phyloP scores from a whole-genome alignment of 2,113 vertebrate species.

The Monarcha castaneiventris region DNA sequence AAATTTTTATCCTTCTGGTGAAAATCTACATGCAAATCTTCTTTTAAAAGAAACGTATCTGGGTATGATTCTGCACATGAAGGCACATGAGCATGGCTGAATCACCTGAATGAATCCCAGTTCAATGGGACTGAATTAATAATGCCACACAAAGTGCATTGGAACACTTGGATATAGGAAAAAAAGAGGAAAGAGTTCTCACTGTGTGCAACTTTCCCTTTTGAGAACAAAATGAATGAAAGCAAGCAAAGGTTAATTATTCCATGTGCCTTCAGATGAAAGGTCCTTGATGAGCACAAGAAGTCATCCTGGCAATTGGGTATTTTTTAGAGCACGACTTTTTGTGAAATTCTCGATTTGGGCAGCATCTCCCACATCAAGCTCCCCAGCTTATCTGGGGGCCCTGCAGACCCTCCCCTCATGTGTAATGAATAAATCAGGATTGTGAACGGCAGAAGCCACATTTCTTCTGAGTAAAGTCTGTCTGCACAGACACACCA shows the following conservation, averaged over 20 bases:
- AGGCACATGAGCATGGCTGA: background rate
- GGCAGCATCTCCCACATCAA: background rate
- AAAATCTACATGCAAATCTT: background rate
- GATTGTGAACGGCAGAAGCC: conserved; percentile 1
- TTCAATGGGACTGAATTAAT: background rate
- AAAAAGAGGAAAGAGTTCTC: background rate
- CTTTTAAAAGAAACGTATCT: background rate
- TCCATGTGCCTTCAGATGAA: background rate
- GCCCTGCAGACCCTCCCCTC: background rate
- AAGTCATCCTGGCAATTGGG: background rate
- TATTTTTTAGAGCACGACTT: background rate
- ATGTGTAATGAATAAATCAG: background rate
- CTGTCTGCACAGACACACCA: conserved; percentile 26
- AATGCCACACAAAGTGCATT: background rate
- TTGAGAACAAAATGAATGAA: background rate
- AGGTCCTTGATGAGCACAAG: background rate
- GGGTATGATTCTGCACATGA: background rate
- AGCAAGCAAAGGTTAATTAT: background rate
- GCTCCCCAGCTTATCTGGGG: background rate
- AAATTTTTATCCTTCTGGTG: background rate
- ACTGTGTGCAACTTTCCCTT: background rate
- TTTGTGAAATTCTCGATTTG: background rate
- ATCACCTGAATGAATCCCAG: background rate
- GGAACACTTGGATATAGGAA: background rate
- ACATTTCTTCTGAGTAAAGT: background rate